phyloP scores from a whole-genome alignment of 1,140 invertebrate species.

The Drosophila aff. region DNA sequence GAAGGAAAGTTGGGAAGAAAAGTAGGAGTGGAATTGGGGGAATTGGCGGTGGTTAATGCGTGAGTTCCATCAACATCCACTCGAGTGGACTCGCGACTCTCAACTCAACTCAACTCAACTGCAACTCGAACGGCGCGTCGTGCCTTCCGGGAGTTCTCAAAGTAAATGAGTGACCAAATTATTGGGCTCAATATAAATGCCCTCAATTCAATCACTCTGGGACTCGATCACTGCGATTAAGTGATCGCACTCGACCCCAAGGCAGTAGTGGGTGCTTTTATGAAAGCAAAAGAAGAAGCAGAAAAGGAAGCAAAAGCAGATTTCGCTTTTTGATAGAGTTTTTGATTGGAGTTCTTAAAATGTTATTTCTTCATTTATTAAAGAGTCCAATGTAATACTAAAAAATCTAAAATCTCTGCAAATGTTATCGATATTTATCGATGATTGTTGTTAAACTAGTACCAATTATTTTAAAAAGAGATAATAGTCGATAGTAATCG shows the following conservation, averaged over 20 bases:
- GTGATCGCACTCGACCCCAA: not conserved
- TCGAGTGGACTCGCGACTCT: slow-evolving; percentile 19
- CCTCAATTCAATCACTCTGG: slow-evolving; percentile 16
- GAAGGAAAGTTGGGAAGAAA: not conserved
- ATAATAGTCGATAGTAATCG: too few species aligned
- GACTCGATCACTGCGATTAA: not conserved
- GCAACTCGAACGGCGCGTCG: not conserved
- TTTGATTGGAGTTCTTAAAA: too few species aligned
- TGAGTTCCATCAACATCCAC: slow-evolving; percentile 23
- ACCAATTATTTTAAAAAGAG: too few species aligned
- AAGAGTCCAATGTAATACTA: too few species aligned
- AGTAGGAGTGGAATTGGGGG: not conserved
- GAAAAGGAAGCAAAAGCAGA: not conserved
- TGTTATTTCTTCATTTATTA: not conserved
- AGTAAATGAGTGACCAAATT: slow-evolving; percentile 7
- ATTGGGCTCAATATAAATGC: slow-evolving; percentile 4
- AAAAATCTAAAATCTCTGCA: too few species aligned
- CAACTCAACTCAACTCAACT: not conserved
- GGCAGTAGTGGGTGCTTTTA: not conserved
- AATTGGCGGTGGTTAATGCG: slow-evolving; percentile 20
- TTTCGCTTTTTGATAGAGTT: not conserved
- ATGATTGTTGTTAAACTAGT: too few species aligned
- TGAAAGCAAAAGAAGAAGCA: not conserved
- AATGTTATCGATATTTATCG: too few species aligned
- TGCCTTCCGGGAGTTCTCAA: not conserved